Conservation (phyloP, 2,113 vertebrate species). For the Anoplopoma fimbria region DNA sequence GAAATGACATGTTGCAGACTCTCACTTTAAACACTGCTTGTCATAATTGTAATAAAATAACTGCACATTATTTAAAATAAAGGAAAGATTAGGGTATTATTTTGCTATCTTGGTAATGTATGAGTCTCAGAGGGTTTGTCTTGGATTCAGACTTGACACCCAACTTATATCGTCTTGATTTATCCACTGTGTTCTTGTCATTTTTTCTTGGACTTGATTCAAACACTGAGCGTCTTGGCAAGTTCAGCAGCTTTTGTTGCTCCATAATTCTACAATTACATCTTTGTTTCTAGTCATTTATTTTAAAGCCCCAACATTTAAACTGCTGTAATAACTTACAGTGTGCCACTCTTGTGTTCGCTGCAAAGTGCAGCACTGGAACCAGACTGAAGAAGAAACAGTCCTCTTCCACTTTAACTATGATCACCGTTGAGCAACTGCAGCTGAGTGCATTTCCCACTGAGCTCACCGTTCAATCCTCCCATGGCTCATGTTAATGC, state of each 20-base stretch:
- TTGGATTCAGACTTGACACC: conserved; percentile 1
- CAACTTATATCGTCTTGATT: not conserved
- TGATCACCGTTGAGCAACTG: not conserved
- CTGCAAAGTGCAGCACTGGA: not conserved
- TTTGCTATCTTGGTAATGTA: conserved; percentile 2
- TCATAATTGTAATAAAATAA: not conserved
- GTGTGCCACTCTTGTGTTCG: not conserved
- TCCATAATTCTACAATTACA: conserved; percentile 7
- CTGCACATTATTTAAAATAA: not conserved
- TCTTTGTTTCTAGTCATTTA: not conserved
- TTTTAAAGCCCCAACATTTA: not conserved
- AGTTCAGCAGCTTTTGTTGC: not conserved
- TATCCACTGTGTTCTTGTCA: not conserved
- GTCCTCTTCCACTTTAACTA: not conserved
- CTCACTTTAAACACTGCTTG: conserved; percentile 4
- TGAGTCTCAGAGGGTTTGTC: not conserved
- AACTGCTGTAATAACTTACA: not conserved
- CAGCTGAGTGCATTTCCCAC: not conserved
- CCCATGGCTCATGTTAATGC: not conserved
- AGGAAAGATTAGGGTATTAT: not conserved
- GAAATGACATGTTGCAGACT: not conserved
- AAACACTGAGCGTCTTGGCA: conserved; percentile 17
- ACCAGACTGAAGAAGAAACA: not conserved
- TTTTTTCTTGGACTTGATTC: conserved; percentile 9
- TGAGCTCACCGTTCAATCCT: not conserved